Evolutionary conservation across 2,797 vertebrate genomes (phyloP).

Genomic region (Leuciscus waleckii): DNA sequence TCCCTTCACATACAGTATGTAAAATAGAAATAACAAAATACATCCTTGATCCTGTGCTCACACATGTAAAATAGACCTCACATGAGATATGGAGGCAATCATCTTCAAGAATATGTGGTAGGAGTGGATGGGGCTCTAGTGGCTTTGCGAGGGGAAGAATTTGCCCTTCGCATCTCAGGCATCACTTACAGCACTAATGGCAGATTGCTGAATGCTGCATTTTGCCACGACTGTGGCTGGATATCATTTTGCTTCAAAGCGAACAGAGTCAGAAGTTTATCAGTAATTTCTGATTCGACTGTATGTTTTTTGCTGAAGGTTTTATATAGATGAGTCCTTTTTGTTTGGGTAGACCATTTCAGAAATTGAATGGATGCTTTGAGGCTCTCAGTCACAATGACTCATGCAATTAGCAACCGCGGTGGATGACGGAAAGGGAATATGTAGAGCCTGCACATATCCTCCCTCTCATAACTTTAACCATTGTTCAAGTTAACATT

Average conservation of each 20-base stretch:
- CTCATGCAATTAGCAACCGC: conserved; percentile 15
- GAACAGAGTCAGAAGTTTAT: not conserved
- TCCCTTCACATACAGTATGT: not conserved
- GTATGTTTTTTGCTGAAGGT: conserved; percentile 17
- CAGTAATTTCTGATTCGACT: not conserved
- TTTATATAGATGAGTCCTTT: conserved; percentile 20
- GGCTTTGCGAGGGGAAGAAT: not conserved
- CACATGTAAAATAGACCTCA: conserved; percentile 16
- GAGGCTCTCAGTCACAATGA: conserved; percentile 3
- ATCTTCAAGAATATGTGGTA: conserved; percentile 10
- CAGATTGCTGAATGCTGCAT: conserved; percentile 30
- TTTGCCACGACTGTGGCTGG: not conserved
- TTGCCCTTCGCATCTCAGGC: not conserved
- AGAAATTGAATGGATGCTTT: conserved; percentile 25
- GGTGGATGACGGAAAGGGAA: not conserved
- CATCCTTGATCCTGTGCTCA: conserved; percentile 15
- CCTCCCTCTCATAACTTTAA: not conserved
- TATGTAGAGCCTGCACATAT: conserved; percentile 10
- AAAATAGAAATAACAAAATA: conserved; percentile 6
- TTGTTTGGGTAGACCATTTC: conserved; percentile 24
- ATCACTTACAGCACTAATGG: conserved; percentile 22
- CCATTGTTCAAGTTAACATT: not conserved
- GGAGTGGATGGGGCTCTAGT: not conserved
- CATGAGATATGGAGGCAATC: conserved; percentile 11
- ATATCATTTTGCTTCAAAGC: not conserved